phyloP scores from a whole-genome alignment of 2,888 invertebrate genomes.

The Acholoe squamosa region DNA sequence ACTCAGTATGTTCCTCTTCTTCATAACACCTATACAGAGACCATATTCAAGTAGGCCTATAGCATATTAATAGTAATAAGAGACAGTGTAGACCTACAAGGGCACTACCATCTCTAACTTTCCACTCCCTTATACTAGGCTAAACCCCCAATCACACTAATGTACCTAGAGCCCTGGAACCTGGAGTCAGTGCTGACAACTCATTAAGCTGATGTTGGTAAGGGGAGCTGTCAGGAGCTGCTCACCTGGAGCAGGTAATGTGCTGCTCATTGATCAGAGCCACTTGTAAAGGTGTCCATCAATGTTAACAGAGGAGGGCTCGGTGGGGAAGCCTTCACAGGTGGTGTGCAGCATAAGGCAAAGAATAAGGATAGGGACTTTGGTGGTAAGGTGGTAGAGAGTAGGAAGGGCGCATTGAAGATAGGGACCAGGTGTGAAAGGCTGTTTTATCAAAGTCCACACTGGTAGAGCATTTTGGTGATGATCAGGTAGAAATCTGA shows the following conservation, averaged over 20 bases:
- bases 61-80: too few species aligned
- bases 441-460: background rate
- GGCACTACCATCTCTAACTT: too few species aligned
- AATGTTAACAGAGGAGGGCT: background rate
- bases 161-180: too few species aligned
- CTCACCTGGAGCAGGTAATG: slow-evolving; percentile 18
- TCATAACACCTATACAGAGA: too few species aligned
- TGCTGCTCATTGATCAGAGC: background rate
- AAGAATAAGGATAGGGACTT: too few species aligned
- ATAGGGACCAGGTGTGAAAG: background rate
- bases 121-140: background rate
- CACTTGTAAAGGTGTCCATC: background rate
- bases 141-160: background rate
- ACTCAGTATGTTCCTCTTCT: background rate
- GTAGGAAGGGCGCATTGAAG: background rate
- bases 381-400: background rate
- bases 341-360: too few species aligned
- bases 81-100: too few species aligned
- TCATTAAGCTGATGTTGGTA: slow-evolving; percentile 4
- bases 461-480: background rate
- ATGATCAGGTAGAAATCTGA: background rate
- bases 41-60: too few species aligned
- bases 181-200: background rate
- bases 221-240: background rate
- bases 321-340: too few species aligned